Evolutionary conservation across 1,140 invertebrate genomes (phyloP), one percentile per base, ranked within the genome.

Genomic region (Drosophila pallidifrons): DNA sequence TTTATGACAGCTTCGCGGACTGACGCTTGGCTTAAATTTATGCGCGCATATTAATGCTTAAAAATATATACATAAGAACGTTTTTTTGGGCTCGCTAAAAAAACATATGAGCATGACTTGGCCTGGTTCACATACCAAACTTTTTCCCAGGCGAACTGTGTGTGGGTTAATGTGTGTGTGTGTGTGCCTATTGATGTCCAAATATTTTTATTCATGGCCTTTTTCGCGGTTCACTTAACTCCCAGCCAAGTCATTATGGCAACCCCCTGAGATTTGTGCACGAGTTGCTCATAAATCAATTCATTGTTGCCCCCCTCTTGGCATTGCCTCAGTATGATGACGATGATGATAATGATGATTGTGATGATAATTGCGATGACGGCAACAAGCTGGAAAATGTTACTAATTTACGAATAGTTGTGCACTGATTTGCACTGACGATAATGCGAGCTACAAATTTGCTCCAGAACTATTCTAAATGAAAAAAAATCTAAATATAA

Each of bases 141-240:
- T 63, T 78, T 78, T 87, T 88, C 83, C 83, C 83, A 88, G 61
- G 79, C 73, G 20, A 43, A 3, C 10, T 38, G 38, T 38, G 69
- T 47, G 32, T 54, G 55, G 49, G 52, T 41, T 6, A n/a, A 46
- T 59, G 43, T 57, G 35, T 55, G 63, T 43, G 54, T 52, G 54
- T 41, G 57, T 67, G 66, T 16, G 67, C 61, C 74, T 83, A 83
- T 88, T 89, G 85, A 88, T 88, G 85, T 88, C 83, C 85, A 88
- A 88, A 88, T 88, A 88, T 88, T 88, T 83, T 83, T 88, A 88
- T 88, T 88, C 83, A 88, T 88, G 74, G 80, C 85, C 83, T 77
- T 88, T 87, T 88, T 88, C 83, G 83, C 83, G 83, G 83, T 88
- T 88, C 83, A 88, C 83, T 88, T 89, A 88, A 89, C 83, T 78